These are phyloP conservation scores for Antrozous pallidus DNA, from an alignment of 2,797 vertebrate genomes.

Conservation along the genomic window DNA sequence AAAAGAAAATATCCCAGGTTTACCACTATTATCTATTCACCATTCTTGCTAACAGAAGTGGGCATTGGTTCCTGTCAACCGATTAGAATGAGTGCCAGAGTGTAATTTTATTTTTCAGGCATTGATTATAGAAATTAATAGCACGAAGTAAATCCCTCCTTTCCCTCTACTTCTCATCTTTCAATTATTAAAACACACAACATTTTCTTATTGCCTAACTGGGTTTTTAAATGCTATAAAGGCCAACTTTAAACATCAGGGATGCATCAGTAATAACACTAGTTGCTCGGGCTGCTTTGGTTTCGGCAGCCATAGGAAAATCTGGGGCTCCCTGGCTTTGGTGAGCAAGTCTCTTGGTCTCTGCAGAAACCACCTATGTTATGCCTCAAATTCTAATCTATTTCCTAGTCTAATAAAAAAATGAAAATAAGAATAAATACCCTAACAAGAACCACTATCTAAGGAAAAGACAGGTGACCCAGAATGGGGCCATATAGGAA, in stretches of 20 bases:
- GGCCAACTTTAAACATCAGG: neutral
- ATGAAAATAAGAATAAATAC: neutral
- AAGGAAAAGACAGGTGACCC: neutral
- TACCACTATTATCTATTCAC: conserved; percentile 25
- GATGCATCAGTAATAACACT: neutral
- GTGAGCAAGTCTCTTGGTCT: neutral
- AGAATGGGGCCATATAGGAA: neutral
- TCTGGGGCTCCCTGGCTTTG: neutral
- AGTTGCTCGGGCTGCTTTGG: neutral
- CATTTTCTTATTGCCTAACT: neutral
- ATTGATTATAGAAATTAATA: conserved; percentile 33
- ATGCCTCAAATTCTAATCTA: neutral
- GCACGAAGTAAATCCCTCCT: neutral
- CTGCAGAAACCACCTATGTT: neutral
- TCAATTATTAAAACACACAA: neutral
- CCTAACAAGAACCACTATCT: neutral
- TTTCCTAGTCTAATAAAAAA: neutral
- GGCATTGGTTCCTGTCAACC: neutral
- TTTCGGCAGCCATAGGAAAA: neutral
- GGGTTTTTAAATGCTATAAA: neutral
- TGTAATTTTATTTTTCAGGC: conserved; percentile 7
- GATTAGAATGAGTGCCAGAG: neutral
- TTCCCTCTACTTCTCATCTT: neutral
- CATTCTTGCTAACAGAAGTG: neutral
- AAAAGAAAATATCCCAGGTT: conserved; percentile 54